A percentile compares a stretch with the other conserved stretches of the same genome.
These are phyloP conservation scores for Lycodopsis pacificus DNA, from an alignment of 2,797 vertebrate species.

Conservation along the genomic window DNA sequence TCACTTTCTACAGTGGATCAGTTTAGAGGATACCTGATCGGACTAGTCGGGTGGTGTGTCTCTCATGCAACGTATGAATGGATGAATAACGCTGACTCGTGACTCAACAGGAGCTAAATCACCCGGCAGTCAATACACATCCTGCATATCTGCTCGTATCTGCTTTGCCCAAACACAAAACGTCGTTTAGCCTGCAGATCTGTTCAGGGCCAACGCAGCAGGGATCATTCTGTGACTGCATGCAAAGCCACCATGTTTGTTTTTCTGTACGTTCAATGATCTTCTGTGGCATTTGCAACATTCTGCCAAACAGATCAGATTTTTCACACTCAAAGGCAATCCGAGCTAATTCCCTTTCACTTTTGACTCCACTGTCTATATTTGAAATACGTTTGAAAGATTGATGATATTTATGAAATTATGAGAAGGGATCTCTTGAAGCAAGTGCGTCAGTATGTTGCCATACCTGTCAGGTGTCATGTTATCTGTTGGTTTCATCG, in stretches of 20 bases:
- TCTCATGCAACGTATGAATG: slow-evolving; percentile 30
- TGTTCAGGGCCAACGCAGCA: background rate
- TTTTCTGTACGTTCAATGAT: background rate
- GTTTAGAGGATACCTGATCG: slow-evolving; percentile 57
- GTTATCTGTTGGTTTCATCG: background rate
- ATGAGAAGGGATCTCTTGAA: background rate
- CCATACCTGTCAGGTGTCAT: background rate
- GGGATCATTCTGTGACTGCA: background rate
- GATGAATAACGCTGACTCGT: slow-evolving; percentile 15
- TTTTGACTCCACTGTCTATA: too few relatives aligned
- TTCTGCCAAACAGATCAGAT: background rate
- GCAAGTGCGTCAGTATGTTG: background rate
- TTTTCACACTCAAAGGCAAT: background rate
- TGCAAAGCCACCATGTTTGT: background rate
- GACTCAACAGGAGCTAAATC: slow-evolving; percentile 30
- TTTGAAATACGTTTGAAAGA: background rate
- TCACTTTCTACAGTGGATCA: slow-evolving; percentile 44
- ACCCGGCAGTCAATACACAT: slow-evolving; percentile 8
- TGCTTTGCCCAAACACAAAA: slow-evolving; percentile 10
- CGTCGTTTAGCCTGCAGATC: background rate
- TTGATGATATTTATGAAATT: background rate
- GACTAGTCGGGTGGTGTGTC: background rate
- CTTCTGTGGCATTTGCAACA: background rate
- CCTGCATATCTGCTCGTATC: slow-evolving; percentile 14
- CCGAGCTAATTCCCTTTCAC: too few relatives aligned